Evolutionary conservation across 2,888 invertebrate genomes (phyloP), one percentile per base, ranked within the genome.

Genomic region (Autographa gamma): DNA sequence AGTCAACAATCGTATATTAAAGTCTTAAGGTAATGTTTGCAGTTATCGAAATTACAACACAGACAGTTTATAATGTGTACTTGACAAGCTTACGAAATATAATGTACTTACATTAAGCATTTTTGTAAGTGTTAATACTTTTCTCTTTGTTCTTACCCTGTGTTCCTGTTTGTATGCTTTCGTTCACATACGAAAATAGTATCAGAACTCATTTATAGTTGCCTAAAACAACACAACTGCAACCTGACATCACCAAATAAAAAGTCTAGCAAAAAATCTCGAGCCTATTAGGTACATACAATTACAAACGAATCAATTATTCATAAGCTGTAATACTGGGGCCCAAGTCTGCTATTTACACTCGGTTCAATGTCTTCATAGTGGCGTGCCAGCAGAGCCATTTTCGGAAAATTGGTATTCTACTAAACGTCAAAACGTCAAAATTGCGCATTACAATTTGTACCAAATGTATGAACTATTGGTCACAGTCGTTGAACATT

Each of bases 1-100:
- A 68, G 54, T 66, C 54, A 11, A 71, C 71, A 78, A 34, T 59
- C 61, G 16, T 60, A 62, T 13, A 66, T 64, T 62, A 25, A 63
- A 16, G 60, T 18, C 6, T 60, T n/a, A 25, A 54, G 41, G 60
- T 63, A 5, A 59, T 60, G 25, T 62, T 64, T 34, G 54, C 34
- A 7, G 59, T 61, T 60, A 52, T 43, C 38, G 58, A 59, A 66
- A 66, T 66, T 18, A 32, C n/a, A 9, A 18, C 18, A 19, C n/a
- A 54, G 34, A 19, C 11, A 9, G 18, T 7, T 54, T 34, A 54
- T 32, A 54, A 34, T 54, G 13, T 63, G 16, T 25, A 5, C 54
- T 8, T 54, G 43, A 14, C 14, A 43, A 16, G 14, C 43, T 43
- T 43, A 43, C 43, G 43, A 16, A 43, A 43, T 43, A 14, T 0